phyloP scores from a whole-genome alignment of 53 echinoderm and acorn worm species.

The Mesocentrotus franciscanus region DNA sequence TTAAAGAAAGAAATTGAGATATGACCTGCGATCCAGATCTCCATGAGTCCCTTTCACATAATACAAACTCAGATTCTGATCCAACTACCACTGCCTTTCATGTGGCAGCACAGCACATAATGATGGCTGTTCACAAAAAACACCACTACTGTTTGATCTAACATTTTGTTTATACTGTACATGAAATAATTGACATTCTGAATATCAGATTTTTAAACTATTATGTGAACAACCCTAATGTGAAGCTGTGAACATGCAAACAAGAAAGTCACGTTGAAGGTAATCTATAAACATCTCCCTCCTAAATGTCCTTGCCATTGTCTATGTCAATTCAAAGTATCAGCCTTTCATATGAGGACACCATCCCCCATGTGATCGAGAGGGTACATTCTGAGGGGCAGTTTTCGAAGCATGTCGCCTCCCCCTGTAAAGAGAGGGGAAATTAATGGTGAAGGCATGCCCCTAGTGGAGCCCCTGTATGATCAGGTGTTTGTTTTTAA shows the following conservation, averaged over 20 bases:
- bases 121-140: too few relatives aligned
- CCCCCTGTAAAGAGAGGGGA: not conserved
- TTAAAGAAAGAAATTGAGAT: too few relatives aligned
- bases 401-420: not conserved
- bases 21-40: too few relatives aligned
- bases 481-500: not conserved
- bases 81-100: too few relatives aligned
- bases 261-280: conserved; percentile 8
- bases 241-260: not conserved
- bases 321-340: not conserved
- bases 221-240: too few relatives aligned
- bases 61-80: too few relatives aligned
- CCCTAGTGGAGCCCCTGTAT: not conserved
- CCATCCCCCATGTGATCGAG: conserved; percentile 7
- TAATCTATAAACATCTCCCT: not conserved
- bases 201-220: too few relatives aligned
- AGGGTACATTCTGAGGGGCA: conserved; percentile 6
- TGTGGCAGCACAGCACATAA: too few relatives aligned
- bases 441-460: not conserved
- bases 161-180: too few relatives aligned
- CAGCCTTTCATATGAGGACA: not conserved
- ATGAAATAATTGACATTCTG: too few relatives aligned
- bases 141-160: too few relatives aligned
- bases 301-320: conserved; percentile 10
- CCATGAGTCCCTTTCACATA: too few relatives aligned